These are phyloP conservation scores for Antennarius striatus DNA, from an alignment of 2,113 vertebrate genomes.

Conservation along the genomic window DNA sequence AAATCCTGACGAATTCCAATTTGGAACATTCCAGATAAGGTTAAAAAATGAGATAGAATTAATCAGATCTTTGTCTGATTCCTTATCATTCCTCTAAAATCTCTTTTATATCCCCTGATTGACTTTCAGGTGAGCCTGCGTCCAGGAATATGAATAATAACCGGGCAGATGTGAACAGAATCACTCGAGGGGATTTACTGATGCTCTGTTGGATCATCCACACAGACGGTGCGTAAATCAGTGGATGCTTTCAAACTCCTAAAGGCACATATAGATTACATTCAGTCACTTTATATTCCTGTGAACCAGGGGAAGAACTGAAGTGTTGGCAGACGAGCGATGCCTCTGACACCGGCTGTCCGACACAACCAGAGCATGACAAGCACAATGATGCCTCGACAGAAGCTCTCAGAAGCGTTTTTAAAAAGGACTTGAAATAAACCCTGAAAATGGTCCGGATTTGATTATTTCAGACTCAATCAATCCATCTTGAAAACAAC, in stretches of 20 bases:
- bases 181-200: too few relatives aligned
- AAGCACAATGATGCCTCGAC: constrained; percentile 56
- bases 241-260: constrained; percentile 6
- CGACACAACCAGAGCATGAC: constrained; percentile 54
- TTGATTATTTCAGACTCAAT: constrained; percentile 20
- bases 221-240: neutral
- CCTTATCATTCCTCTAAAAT: too few relatives aligned
- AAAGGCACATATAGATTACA: constrained; percentile 13
- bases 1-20: too few relatives aligned
- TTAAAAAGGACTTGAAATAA: constrained; percentile 17
- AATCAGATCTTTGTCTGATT: too few relatives aligned
- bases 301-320: constrained; percentile 13
- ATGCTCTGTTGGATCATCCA: too few relatives aligned
- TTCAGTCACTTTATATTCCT: constrained; percentile 51
- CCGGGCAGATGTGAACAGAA: too few relatives aligned
- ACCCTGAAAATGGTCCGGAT: constrained; percentile 25
- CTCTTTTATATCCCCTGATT: too few relatives aligned
- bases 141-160: neutral
- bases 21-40: too few relatives aligned
- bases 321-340: constrained; percentile 34
- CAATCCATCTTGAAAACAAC: constrained; percentile 1
- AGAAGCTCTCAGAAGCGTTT: constrained; percentile 33
- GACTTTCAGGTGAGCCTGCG: neutral
- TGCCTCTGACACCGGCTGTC: constrained; percentile 60
- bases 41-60: too few relatives aligned